Percentiles rank a stretch among this genome's conserved stretches.
Conservation (phyloP, 2,113 vertebrate genomes). For the Hippocampus barbouri region DNA sequence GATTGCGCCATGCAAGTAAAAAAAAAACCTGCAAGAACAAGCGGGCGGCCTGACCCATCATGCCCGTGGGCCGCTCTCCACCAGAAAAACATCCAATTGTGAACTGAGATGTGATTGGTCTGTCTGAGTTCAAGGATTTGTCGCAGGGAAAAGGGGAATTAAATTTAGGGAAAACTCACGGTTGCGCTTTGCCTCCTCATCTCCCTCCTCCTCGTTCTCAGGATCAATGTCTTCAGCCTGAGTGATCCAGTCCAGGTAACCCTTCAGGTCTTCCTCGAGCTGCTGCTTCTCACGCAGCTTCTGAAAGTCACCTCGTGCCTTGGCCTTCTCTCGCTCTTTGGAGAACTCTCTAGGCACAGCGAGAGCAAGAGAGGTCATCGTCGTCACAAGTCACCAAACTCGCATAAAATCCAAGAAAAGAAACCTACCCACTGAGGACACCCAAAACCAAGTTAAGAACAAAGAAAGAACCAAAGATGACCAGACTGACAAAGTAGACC, state of each 20-base stretch:
- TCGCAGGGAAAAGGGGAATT: background rate
- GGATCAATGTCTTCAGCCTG: conserved; percentile 98
- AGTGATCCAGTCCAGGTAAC: conserved; percentile 97
- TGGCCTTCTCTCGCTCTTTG: conserved; percentile 97
- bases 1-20: no score
- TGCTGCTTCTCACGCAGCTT: conserved; percentile 96
- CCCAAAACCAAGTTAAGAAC: conserved; percentile 99
- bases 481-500: conserved; percentile 99
- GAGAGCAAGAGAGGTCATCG: conserved; percentile 2
- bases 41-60: no score
- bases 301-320: conserved; percentile 95
- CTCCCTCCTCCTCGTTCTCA: conserved; percentile 88
- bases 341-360: conserved; percentile 86
- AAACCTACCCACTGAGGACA: conserved; percentile 95
- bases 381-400: background rate
- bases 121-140: background rate
- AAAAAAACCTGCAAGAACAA: no score
- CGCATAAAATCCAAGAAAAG: background rate
- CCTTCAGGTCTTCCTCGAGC: conserved; percentile 93
- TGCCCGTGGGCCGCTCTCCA: background rate
- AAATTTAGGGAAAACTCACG: conserved; percentile 75
- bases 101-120: background rate
- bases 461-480: conserved; percentile 99
- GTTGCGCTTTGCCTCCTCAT: conserved; percentile 88
- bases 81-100: background rate